Conservation (phyloP, 2,888 invertebrate species). For the Acanthosepion pharaonis region DNA sequence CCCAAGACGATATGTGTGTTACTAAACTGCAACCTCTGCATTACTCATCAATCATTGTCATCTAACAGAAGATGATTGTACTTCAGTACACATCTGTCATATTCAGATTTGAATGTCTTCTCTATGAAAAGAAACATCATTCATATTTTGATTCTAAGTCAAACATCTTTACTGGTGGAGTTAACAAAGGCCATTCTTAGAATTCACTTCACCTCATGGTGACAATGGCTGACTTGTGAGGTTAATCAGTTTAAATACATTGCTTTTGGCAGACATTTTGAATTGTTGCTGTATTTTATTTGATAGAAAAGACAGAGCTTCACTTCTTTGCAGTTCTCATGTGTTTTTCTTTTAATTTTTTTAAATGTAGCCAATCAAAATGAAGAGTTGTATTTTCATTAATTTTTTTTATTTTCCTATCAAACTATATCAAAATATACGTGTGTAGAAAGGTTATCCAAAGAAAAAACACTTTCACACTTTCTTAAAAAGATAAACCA, state of each 20-base stretch:
- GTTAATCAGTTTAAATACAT: neutral
- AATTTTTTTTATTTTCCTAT: no score
- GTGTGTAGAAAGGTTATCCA: no score
- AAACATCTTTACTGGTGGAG: neutral
- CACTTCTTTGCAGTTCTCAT: no score
- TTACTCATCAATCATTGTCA: neutral
- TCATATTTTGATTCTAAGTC: neutral
- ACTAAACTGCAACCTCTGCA: neutral
- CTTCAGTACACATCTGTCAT: neutral
- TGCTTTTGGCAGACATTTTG: neutral
- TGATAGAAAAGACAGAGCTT: no score
- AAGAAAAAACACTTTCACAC: no score
- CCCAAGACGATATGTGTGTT: neutral
- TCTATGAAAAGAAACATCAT: neutral
- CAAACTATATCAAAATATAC: no score
- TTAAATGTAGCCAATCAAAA: no score
- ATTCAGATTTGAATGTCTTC: neutral
- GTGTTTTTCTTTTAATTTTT: no score
- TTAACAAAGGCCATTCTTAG: neutral
- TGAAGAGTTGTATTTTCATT: no score
- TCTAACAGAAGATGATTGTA: neutral
- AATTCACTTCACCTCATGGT: neutral
- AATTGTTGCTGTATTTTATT: neutral
- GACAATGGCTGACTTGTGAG: neutral
- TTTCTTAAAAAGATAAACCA: no score